Conservation (phyloP, 1,140 invertebrate genomes). For the Heliconius nattereri region DNA sequence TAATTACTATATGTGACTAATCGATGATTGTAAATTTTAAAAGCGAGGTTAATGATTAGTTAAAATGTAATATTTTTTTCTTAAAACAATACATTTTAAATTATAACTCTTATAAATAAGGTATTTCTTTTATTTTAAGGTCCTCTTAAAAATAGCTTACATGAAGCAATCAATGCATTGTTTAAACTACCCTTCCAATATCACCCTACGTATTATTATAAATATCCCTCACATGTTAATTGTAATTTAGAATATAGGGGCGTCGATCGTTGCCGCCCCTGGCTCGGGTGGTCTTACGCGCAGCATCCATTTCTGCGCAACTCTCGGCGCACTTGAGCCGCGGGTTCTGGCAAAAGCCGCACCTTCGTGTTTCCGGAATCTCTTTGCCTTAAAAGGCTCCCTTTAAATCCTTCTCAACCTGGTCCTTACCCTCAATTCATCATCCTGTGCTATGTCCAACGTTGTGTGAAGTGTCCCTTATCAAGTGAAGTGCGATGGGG, state of each 20-base stretch:
- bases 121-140: background rate
- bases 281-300: constrained; percentile 55
- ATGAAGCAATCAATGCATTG: constrained; percentile 35
- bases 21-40: too few relatives aligned
- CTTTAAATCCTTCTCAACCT: constrained; percentile 47
- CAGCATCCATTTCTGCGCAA: constrained; percentile 79
- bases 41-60: background rate
- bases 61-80: background rate
- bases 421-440: constrained; percentile 58
- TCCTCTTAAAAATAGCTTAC: constrained; percentile 15
- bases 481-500: constrained; percentile 66
- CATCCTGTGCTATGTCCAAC: constrained; percentile 53
- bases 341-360: constrained; percentile 58
- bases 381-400: constrained; percentile 53
- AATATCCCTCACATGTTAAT: constrained; percentile 53
- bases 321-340: constrained; percentile 64
- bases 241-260: constrained; percentile 59
- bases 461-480: constrained; percentile 40
- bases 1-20: background rate
- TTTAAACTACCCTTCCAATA: constrained; percentile 41
- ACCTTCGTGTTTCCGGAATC: constrained; percentile 67
- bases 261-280: constrained; percentile 67
- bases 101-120: background rate
- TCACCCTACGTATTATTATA: constrained; percentile 38
- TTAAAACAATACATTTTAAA: background rate